phyloP scores from a whole-genome alignment of 2,888 invertebrate species.

The Notodonta dromedarius region DNA sequence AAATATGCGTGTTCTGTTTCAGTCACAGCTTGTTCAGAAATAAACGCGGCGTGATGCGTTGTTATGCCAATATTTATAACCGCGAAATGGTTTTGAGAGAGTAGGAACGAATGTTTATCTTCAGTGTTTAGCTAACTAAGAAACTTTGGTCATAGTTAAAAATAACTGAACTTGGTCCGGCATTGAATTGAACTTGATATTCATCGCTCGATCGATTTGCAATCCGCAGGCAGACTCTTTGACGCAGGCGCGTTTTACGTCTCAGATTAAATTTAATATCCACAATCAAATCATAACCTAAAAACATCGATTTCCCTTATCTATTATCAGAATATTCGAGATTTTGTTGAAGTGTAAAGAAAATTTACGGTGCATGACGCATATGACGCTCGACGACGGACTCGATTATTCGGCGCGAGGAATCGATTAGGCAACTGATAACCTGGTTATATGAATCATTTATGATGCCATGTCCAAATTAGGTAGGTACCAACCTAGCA shows the following conservation, averaged over 20 bases:
- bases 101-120: not conserved
- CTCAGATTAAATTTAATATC: too few relatives aligned
- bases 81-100: not conserved
- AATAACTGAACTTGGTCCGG: not conserved
- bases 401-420: too few relatives aligned
- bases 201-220: not conserved
- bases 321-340: not conserved
- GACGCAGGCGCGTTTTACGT: too few relatives aligned
- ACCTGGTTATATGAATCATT: too few relatives aligned
- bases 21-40: not conserved
- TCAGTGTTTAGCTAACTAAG: not conserved
- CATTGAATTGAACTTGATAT: conserved; percentile 1
- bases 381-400: too few relatives aligned
- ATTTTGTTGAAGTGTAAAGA: not conserved
- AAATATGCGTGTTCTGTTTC: not conserved
- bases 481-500: too few relatives aligned
- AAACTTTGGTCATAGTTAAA: not conserved
- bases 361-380: not conserved
- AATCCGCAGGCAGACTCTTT: not conserved
- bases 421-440: too few relatives aligned
- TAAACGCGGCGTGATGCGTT: not conserved
- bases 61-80: not conserved
- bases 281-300: not conserved
- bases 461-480: too few relatives aligned
- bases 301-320: not conserved